These are phyloP conservation scores for Leguminivora glycinivorella DNA, from an alignment of 1,140 invertebrate genomes.

Conservation along the genomic window DNA sequence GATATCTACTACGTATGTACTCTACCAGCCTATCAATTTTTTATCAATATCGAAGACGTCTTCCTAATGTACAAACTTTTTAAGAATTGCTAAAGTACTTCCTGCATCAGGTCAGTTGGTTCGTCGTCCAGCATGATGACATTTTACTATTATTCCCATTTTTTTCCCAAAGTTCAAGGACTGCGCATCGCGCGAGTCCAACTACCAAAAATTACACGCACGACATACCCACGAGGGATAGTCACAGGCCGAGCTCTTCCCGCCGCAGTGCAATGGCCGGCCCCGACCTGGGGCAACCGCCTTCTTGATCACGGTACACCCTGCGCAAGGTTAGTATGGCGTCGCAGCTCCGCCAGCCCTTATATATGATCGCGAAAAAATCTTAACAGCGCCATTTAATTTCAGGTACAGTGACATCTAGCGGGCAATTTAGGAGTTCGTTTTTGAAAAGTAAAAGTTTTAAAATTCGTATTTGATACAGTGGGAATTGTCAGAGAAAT, in stretches of 20 bases:
- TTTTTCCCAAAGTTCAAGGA: too few relatives aligned
- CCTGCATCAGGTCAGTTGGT: too few relatives aligned
- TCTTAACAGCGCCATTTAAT: conserved; percentile 53
- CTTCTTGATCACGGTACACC: conserved; percentile 79
- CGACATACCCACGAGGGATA: conserved; percentile 67
- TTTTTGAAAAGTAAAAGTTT: neutral
- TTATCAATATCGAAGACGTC: too few relatives aligned
- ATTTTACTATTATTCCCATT: too few relatives aligned
- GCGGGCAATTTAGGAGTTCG: conserved; percentile 30
- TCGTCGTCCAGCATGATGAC: too few relatives aligned
- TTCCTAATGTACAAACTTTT: too few relatives aligned
- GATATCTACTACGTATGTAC: too few relatives aligned
- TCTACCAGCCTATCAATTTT: too few relatives aligned
- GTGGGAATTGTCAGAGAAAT: neutral
- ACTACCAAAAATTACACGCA: conserved; percentile 79
- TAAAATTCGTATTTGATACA: neutral
- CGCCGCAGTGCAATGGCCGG: conserved; percentile 70
- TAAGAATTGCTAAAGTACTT: too few relatives aligned
- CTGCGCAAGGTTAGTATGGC: conserved; percentile 80
- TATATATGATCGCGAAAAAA: conserved; percentile 46
- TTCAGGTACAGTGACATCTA: conserved; percentile 60
- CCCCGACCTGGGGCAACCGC: conserved; percentile 75
- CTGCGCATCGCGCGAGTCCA: conserved; percentile 71
- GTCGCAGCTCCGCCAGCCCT: neutral
- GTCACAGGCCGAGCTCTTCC: conserved; percentile 61